Base-by-base conservation (phyloP, 2,113 vertebrate genomes). In the Cephalopterus ornatus region DNA sequence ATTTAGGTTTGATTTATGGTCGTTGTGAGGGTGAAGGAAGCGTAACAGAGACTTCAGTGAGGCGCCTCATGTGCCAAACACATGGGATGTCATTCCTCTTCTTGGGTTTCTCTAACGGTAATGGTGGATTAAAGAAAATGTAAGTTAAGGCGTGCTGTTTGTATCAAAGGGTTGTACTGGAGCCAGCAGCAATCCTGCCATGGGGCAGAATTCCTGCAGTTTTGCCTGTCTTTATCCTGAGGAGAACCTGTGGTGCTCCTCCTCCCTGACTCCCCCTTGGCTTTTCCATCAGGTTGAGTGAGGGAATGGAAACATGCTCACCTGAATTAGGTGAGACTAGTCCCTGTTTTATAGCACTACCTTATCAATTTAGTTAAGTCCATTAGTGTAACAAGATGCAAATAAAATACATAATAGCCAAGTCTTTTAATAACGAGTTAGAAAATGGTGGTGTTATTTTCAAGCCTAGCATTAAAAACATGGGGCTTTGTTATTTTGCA, bases 1-100 rank as follows among this genome's bases (percentile, higher is more conserved):
- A 52, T 33, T 81, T 61, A 21, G 3, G 35, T 62, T 77, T 67
- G 52, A 41, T 71, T 63, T 75, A 78, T 18, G 32, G 2, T 41
- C 11, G 0, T 52, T 44, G 46, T 66, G 17, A 82, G 46, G 37
- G 24, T 14, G 71, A 80, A 61, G 39, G 75, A 44, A 52, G 49
- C 0, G 0, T 52, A 42, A 12, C 13, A 5, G 24, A 23, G 47
- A 35, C 37, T 87, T 67, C 8, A 14, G 13, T 4, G 46, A 44
- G 35, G 52, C 6, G 1, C 33, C 24, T 61, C 0, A 0, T 70
- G 49, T 0, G 4, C 55, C 55, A 23, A 27, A n/a, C 16, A 11
- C 33, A 4, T 0, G 0, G 65, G 59, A 46, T 2, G 3, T 28
- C 30, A 14, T 30, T 77, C 18, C 16, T 27, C 8, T 11, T 46